phyloP scores from a whole-genome alignment of 2,888 invertebrate species.

The Disparrhopalites patrizii region DNA sequence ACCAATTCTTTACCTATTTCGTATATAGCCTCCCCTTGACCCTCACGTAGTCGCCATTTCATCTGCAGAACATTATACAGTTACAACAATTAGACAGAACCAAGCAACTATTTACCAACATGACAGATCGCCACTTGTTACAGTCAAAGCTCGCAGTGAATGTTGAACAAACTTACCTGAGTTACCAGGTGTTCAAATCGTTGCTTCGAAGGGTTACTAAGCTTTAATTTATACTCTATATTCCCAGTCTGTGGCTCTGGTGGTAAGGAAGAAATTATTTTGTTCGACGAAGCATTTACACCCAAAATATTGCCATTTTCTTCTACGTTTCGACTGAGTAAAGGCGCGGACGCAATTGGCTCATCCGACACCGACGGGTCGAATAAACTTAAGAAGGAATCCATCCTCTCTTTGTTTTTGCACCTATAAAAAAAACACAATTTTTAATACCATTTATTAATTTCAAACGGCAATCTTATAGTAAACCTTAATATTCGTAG shows the following conservation, averaged over 20 bases:
- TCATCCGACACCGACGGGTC: constrained; percentile 62
- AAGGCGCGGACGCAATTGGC: constrained; percentile 20
- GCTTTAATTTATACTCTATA: constrained; percentile 91
- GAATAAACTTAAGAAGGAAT: constrained; percentile 76
- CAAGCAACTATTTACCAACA: too few species aligned
- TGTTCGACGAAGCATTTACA: neutral
- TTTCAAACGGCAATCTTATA: too few species aligned
- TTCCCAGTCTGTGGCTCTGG: constrained; percentile 93
- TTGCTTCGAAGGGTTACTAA: constrained; percentile 84
- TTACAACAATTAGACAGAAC: too few species aligned
- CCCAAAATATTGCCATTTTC: constrained; percentile 31
- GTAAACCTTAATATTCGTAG: too few species aligned
- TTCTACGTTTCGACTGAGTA: constrained; percentile 4
- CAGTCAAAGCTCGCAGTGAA: too few species aligned
- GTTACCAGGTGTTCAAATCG: constrained; percentile 95
- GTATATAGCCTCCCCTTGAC: constrained; percentile 96
- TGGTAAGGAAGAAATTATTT: constrained; percentile 58
- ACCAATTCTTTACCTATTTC: constrained; percentile 63
- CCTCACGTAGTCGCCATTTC: constrained; percentile 95
- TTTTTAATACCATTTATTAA: too few species aligned
- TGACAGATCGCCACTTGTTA: too few species aligned
- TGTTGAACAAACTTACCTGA: constrained; percentile 72
- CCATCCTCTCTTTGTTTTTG: constrained; percentile 58
- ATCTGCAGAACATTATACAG: constrained; percentile 57
- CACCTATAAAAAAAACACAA: too few species aligned